Evolutionary conservation across 53 echinoderm and acorn worm species (phyloP).

Genomic region (Paelopatides confundens): DNA sequence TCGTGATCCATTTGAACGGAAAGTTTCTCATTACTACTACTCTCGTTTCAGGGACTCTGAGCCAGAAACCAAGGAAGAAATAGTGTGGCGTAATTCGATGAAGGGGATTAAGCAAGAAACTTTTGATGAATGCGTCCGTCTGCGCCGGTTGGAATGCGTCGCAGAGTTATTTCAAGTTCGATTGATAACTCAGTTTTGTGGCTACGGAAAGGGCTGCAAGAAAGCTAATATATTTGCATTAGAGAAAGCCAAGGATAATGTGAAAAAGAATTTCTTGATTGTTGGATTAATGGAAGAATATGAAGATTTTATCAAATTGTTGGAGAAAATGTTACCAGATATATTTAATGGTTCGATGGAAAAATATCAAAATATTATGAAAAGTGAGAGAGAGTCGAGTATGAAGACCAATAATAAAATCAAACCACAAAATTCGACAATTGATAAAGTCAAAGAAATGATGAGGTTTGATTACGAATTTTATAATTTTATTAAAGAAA

Average conservation of each 20-base stretch:
- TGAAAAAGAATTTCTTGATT: slow-evolving; percentile 55
- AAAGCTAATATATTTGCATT: slow-evolving; percentile 53
- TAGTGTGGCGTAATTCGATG: slow-evolving; percentile 26
- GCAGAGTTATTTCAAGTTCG: slow-evolving; percentile 18
- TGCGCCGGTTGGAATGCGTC: background rate
- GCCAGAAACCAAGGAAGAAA: slow-evolving; percentile 27
- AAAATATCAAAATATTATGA: slow-evolving; percentile 3
- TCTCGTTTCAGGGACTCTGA: slow-evolving; percentile 65
- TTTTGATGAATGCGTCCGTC: slow-evolving; percentile 35
- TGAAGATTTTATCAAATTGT: slow-evolving; percentile 64
- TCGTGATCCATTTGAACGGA: slow-evolving; percentile 70
- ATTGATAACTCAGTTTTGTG: slow-evolving; percentile 29
- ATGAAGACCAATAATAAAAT: slow-evolving; percentile 64
- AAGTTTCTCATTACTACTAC: slow-evolving; percentile 78
- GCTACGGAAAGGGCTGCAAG: slow-evolving; percentile 33
- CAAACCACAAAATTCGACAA: slow-evolving; percentile 52
- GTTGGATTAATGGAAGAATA: slow-evolving; percentile 83
- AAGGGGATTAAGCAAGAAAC: slow-evolving; percentile 15
- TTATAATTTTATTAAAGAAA: slow-evolving; percentile 67
- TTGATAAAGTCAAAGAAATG: slow-evolving; percentile 34
- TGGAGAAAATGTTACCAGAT: slow-evolving; percentile 69
- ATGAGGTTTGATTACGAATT: slow-evolving; percentile 74
- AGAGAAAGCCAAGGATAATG: slow-evolving; percentile 69
- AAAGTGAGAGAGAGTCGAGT: slow-evolving; percentile 4
- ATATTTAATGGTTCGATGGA: slow-evolving; percentile 59